These are phyloP conservation scores for Hydrozoanthus tunicans DNA, from an alignment of 64 coral and sea anemone species.

Conservation along the genomic window DNA sequence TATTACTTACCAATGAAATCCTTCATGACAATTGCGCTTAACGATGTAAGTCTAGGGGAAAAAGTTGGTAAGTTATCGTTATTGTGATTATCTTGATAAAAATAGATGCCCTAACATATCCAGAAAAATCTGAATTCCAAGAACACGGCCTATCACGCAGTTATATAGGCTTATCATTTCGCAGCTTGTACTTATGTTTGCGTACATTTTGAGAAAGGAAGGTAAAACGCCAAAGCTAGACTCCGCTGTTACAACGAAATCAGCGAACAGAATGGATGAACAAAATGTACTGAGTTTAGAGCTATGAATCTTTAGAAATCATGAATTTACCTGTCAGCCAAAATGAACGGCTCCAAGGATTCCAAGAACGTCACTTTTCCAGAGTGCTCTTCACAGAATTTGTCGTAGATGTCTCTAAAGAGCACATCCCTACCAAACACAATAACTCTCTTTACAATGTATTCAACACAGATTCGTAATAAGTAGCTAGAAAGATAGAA, in stretches of 20 bases:
- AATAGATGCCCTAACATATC: background rate
- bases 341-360: slow-evolving; percentile 87
- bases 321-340: slow-evolving; percentile 78
- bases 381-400: slow-evolving; percentile 78
- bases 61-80: background rate
- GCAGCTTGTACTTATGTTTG: too few species aligned
- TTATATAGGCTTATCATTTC: too few species aligned
- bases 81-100: background rate
- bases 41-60: slow-evolving; percentile 82
- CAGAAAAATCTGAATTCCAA: background rate
- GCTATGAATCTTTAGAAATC: background rate
- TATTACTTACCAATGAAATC: slow-evolving; percentile 89
- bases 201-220: too few species aligned
- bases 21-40: slow-evolving; percentile 97
- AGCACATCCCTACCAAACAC: slow-evolving; percentile 66
- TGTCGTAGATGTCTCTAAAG: slow-evolving; percentile 88
- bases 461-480: too few species aligned
- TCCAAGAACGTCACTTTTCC: slow-evolving; percentile 85
- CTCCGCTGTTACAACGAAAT: too few species aligned
- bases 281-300: background rate
- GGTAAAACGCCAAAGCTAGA: too few species aligned
- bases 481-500: too few species aligned
- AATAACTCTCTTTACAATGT: too few species aligned
- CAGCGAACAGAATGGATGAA: too few species aligned
- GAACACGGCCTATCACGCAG: too few species aligned